phyloP scores from a whole-genome alignment of 1,140 invertebrate species.

The Drosophila parabipectinata region DNA sequence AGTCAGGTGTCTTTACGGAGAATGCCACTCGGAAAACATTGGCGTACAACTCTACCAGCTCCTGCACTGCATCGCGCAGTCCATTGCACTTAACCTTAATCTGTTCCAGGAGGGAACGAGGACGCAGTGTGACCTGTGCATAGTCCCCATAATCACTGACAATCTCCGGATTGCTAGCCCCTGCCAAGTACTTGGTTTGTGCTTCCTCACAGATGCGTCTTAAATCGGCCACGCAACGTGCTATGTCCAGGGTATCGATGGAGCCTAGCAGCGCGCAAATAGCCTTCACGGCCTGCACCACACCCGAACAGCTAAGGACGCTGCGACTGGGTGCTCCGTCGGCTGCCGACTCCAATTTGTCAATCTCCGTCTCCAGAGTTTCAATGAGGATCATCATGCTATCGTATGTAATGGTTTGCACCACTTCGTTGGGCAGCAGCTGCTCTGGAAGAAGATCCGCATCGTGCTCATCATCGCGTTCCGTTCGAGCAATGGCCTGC shows the following conservation, averaged over 20 bases:
- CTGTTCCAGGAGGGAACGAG: slow-evolving; percentile 85
- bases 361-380: slow-evolving; percentile 92
- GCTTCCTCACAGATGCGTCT: slow-evolving; percentile 86
- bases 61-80: slow-evolving; percentile 89
- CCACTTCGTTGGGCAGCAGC: slow-evolving; percentile 89
- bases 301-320: slow-evolving; percentile 85
- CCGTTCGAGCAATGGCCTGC: slow-evolving; percentile 84
- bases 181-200: slow-evolving; percentile 64
- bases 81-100: slow-evolving; percentile 87
- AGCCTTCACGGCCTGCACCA: slow-evolving; percentile 95
- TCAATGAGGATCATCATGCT: slow-evolving; percentile 92
- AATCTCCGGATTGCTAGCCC: slow-evolving; percentile 82
- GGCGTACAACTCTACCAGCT: slow-evolving; percentile 92
- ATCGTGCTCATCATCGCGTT: slow-evolving; percentile 91
- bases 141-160: slow-evolving; percentile 86
- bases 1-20: slow-evolving; percentile 76
- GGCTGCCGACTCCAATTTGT: slow-evolving; percentile 88
- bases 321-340: slow-evolving; percentile 85
- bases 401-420: slow-evolving; percentile 88
- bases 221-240: slow-evolving; percentile 89
- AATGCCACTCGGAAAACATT: slow-evolving; percentile 94
- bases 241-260: slow-evolving; percentile 94
- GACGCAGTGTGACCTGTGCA: slow-evolving; percentile 86
- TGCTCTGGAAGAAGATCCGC: slow-evolving; percentile 89
- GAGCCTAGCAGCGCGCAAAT: slow-evolving; percentile 94